These are phyloP conservation scores for Coelopa frigida DNA, from an alignment of 1,140 invertebrate genomes.

Conservation along the genomic window DNA sequence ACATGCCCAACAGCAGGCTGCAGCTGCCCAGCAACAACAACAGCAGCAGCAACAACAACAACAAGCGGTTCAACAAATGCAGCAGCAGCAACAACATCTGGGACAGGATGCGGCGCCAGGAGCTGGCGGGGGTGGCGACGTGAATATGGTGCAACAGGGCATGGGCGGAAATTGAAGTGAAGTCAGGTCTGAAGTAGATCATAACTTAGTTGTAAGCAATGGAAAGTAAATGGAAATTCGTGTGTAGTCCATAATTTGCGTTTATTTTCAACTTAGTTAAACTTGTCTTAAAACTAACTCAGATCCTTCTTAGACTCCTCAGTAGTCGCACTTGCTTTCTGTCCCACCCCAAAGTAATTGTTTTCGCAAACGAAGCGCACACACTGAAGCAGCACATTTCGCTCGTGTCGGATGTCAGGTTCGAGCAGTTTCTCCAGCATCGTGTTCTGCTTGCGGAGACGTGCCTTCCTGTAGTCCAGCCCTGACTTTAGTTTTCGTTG, in stretches of 20 bases:
- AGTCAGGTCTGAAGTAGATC: no score
- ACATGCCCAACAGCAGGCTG: conserved; percentile 15
- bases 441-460: conserved; percentile 45
- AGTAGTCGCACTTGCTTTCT: no score
- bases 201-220: no score
- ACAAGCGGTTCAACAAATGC: conserved; percentile 16
- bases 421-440: conserved; percentile 54
- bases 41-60: conserved; percentile 22
- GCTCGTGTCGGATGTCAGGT: conserved; percentile 59
- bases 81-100: conserved; percentile 18
- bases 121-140: background rate
- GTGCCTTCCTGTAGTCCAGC: conserved; percentile 32
- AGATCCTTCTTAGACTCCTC: no score
- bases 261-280: no score
- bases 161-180: no score
- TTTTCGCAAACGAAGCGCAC: conserved; percentile 62
- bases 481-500: conserved; percentile 24
- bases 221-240: no score
- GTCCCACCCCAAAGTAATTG: conserved; percentile 54
- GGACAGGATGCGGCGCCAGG: conserved; percentile 3
- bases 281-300: no score
- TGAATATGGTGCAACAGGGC: no score
- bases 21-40: conserved; percentile 25
- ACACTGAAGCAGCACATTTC: conserved; percentile 68
- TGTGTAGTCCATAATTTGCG: no score